Base-by-base conservation (phyloP, 2,113 vertebrate species). In the zebrafish (Danio rerio) region DNA sequence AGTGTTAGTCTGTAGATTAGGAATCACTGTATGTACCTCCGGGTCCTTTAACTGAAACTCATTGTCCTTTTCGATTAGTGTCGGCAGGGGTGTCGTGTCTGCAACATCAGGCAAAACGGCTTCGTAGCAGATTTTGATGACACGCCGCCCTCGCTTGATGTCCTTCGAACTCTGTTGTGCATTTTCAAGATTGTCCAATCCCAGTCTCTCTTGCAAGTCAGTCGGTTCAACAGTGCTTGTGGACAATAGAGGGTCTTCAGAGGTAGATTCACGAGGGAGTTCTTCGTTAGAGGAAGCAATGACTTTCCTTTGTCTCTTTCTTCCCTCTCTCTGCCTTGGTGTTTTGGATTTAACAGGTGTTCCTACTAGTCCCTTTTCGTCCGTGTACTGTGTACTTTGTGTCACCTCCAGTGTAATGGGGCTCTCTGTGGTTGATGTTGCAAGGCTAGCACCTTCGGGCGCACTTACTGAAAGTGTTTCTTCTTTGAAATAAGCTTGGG, bases 251-350 rank as follows among this genome's bases (percentile, higher is more conserved):
- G 79, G n/a, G 15, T 59, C 18, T 3, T 86, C 83, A 85, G 87
- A 70, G 65, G 62, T 65, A 55, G 21, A 11, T 12, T 73, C 59
- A 21, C 47, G 73, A 79, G 12, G 18, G 3, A 55, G 71, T 7
- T 49, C 86, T 73, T 72, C 47, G 4, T 47, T 79, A 56, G 31
- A 58, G 83, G 42, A 72, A 76, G 77, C 20, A 45, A n/a, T n/a
- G 2, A 81, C 63, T 83, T 92, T 92, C 65, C 80, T 88, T 74
- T 77, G 88, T 12, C 62, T 90, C 70, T 87, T 89, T 77, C 68
- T 90, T 43, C 73, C 68, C 43, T 81, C 73, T 81, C 78, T 88
- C 43, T 80, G 85, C 71, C 88, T 84, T 42, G 74, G 88, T 21
- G 74, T 90, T 84, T 88, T 82, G 61, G 63, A 55, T 83, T 84